Evolutionary conservation across 2,113 vertebrate genomes (phyloP).

Genomic region (Sclerurus mexicanus): DNA sequence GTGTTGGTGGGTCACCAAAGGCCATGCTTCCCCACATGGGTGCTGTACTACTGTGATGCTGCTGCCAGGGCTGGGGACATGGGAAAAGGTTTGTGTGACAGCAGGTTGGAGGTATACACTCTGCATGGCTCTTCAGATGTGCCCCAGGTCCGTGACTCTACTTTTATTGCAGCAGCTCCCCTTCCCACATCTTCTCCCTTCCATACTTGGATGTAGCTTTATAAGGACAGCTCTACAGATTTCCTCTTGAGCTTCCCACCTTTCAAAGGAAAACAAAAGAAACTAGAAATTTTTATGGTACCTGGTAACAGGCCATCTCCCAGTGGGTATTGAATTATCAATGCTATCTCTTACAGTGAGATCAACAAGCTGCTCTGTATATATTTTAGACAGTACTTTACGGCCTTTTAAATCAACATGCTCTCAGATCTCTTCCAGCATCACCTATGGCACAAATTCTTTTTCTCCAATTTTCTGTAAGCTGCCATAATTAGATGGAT

Average conservation of each 20-base stretch:
- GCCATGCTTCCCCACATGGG: fast-evolving
- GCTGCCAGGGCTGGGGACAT: not conserved
- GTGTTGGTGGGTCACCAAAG: not conserved
- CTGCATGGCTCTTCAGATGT: not conserved
- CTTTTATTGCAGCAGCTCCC: not conserved
- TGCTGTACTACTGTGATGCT: not conserved
- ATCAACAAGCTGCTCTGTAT: not conserved
- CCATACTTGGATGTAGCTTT: not conserved
- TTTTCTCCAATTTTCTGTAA: conserved; percentile 36
- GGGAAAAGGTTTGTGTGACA: not conserved
- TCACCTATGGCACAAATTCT: not conserved
- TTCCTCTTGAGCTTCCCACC: not conserved
- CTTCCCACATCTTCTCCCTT: not conserved
- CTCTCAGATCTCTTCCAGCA: not conserved
- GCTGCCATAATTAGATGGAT: conserved; percentile 51
- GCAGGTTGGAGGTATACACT: not conserved
- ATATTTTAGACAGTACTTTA: not conserved
- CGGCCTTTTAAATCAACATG: not conserved
- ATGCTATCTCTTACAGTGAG: not conserved
- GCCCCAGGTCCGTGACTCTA: not conserved
- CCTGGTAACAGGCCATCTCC: not conserved
- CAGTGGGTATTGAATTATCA: not conserved
- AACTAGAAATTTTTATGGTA: not conserved
- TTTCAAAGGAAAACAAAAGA: conserved; percentile 4
- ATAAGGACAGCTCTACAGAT: not conserved